Evolutionary conservation across 2,888 invertebrate species (phyloP).

Genomic region (Drosophila percnosoma): DNA sequence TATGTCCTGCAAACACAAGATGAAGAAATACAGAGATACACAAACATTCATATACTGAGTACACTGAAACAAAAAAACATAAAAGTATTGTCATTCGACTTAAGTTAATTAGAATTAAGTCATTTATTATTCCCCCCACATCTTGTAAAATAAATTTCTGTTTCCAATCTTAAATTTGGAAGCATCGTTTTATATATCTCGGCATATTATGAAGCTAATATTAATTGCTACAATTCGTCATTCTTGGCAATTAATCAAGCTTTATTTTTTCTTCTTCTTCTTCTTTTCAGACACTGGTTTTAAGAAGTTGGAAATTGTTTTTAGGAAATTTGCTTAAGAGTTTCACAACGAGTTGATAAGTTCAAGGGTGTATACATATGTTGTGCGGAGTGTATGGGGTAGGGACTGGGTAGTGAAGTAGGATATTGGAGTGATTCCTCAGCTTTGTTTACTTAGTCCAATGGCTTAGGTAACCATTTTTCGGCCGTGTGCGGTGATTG

Average conservation of each 20-base stretch:
- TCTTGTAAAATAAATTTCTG: neutral
- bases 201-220: neutral
- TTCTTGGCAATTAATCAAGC: neutral
- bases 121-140: too few species aligned
- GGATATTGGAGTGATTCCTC: slow-evolving; percentile 15
- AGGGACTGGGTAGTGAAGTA: neutral
- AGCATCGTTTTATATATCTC: neutral
- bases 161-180: neutral
- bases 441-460: slow-evolving; percentile 49
- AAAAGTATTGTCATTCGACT: neutral
- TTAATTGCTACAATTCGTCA: neutral
- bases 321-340: neutral
- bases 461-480: slow-evolving; percentile 53
- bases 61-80: neutral
- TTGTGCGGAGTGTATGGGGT: neutral
- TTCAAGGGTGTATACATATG: neutral
- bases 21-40: slow-evolving; percentile 11
- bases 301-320: neutral
- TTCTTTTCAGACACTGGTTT: neutral
- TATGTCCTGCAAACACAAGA: slow-evolving; percentile 86
- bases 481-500: slow-evolving; percentile 61
- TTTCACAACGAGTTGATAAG: neutral
- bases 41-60: neutral
- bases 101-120: neutral
- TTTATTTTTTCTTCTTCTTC: neutral